Base-by-base conservation (phyloP, 2,797 vertebrate genomes). In the Tapirus indicus region DNA sequence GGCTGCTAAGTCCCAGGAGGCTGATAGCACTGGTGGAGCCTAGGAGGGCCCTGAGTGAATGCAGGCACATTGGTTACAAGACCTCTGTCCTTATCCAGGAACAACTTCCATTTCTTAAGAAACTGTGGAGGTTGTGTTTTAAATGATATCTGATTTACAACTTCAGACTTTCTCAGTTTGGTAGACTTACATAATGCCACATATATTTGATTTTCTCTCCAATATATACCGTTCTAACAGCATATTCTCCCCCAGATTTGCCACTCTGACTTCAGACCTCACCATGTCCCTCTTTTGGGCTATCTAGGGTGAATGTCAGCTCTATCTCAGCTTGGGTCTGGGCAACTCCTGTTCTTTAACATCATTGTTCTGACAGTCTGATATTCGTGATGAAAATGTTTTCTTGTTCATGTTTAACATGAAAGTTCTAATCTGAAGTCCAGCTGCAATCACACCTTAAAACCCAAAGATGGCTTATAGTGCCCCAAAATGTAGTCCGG, bases 61-160 rank as follows among this genome's bases (percentile, higher is more conserved):
- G 32, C 60, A 86, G 62, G 9, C 32, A 52, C 69, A 16, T 54
- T 23, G 38, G 29, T 96, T 56, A 60, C 35, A 41, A 41, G n/a
- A 77, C n/a, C 54, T 49, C 32, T 86, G 29, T 94, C 10, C 52
- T 32, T 74, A 93, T 23, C 38, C 44, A 91, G 64, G 29, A 71
- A 83, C 35, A 92, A 83, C 38, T 82, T 89, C 12, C 29, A 3
- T 93, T 95, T 95, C 80, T 88, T 77, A 75, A 97, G 78, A 86
- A 94, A 87, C 32, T 58, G 29, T 79, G 56, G 58, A 93, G 74
- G 25, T 83, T 79, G 90, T 66, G 10, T 93, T 80, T 82, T 68
- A 83, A 92, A 79, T 54, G 69, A 72, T 32, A 12, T 35, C n/a
- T 82, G 52, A 80, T 35, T 94, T 94, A 89, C 11, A 91, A 52